Base-by-base conservation (phyloP, 2,797 vertebrate genomes). In the Notolepis coatsorum region DNA sequence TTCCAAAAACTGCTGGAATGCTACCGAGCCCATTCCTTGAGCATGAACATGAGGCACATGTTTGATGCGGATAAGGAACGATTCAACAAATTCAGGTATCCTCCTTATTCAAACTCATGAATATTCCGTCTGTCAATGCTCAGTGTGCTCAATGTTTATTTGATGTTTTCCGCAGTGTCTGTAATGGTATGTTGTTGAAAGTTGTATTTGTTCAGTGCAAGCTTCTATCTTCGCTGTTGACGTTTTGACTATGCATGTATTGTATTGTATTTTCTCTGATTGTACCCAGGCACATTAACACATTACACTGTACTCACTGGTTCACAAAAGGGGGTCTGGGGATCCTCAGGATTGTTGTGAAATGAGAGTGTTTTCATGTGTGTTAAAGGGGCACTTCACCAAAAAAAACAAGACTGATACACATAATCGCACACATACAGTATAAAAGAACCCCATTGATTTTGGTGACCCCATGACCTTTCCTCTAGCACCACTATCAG, bases 81-180 rank as follows among this genome's bases (percentile, higher is more conserved):
- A 38, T 98, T 98, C 92, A 85, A 70, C 74, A 95, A 92, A 48
- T 88, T 98, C 87, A 98, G 96, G 97, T 98, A 89, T 46, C 68
- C 30, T 13, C 47, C 24, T 1, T 18, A 2, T 31, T 25, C 0
- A 39, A 24, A 43, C 5, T 17, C 12, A 13, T n/a, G n/a, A n/a
- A n/a, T 15, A 6, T 47, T 38, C 38, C 17, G 13, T 18, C 20
- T 21, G 3, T 25, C 7, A 24, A 23, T 25, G 28, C 48, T 7
- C 6, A 51, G 4, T n/a, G 1, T 46, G 24, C 2, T 39, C 6
- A 21, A 41, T 25, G 38, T 37, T 15, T 24, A 25, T 10, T 9
- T 49, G 12, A 12, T 10, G 12, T 49, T 18, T 10, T 23, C 2
- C n/a, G n/a, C n/a, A n/a, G n/a, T n/a, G n/a, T n/a, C n/a, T n/a